Percentiles rank a stretch among this genome's conserved stretches.
phyloP scores from a whole-genome alignment of 1,140 invertebrate genomes.

The Monochamus saltuarius region DNA sequence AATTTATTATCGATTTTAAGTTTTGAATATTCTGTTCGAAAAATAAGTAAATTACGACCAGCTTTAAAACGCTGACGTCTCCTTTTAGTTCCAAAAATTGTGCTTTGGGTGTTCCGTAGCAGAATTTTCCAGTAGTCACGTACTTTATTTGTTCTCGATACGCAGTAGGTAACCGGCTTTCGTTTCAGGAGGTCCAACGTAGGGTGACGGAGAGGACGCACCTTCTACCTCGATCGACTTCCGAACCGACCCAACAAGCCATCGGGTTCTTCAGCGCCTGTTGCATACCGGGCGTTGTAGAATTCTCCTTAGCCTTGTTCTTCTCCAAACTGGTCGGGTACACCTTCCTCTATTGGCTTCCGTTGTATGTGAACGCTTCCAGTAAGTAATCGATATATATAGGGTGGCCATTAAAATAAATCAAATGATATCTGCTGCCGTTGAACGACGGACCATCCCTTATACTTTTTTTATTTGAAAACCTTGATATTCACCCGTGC shows the following conservation, averaged over 20 bases:
- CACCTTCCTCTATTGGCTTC: slow-evolving; percentile 96
- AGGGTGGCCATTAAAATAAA: too few species aligned
- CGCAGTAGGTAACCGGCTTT: background rate
- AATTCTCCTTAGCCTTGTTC: slow-evolving; percentile 92
- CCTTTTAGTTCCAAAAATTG: background rate
- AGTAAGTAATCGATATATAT: slow-evolving; percentile 65
- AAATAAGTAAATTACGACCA: too few species aligned
- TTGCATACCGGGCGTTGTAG: slow-evolving; percentile 88
- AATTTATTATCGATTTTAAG: too few species aligned
- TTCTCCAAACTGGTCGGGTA: slow-evolving; percentile 98
- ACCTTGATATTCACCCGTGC: too few species aligned
- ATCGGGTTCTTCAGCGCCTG: slow-evolving; percentile 79
- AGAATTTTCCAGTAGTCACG: background rate
- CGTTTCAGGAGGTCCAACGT: slow-evolving; percentile 54
- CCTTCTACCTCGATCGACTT: slow-evolving; percentile 39
- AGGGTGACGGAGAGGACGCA: slow-evolving; percentile 53
- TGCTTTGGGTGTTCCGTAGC: background rate
- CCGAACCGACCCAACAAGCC: slow-evolving; percentile 55
- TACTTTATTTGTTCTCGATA: slow-evolving; percentile 3
- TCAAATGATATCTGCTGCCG: too few species aligned
- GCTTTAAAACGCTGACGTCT: slow-evolving; percentile 2
- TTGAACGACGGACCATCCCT: background rate
- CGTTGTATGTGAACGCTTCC: slow-evolving; percentile 81
- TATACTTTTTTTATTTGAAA: background rate
- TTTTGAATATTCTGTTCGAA: too few species aligned